phyloP scores from a whole-genome alignment of 2,797 vertebrate species.

The Micrastur ruficollis region DNA sequence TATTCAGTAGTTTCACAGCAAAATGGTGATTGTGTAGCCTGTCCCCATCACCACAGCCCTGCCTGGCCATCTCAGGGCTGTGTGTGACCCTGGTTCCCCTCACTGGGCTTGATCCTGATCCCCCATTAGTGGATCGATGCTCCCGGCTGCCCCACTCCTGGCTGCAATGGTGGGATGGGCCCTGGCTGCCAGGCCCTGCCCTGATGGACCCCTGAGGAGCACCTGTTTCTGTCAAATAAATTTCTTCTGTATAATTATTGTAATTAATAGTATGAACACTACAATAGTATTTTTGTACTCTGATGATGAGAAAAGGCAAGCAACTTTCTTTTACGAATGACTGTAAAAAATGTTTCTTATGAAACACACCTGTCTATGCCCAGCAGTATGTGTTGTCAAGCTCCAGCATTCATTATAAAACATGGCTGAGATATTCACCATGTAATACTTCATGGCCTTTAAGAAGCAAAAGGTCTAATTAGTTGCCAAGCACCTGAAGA shows the following conservation, averaged over 20 bases:
- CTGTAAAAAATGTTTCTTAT: not conserved
- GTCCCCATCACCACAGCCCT: not conserved
- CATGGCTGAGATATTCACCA: not conserved
- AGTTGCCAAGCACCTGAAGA: not conserved
- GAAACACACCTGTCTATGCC: not conserved
- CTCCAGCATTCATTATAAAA: not conserved
- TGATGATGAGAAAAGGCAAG: not conserved
- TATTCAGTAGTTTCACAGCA: not conserved
- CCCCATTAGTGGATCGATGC: rapidly evolving
- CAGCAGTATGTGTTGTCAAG: not conserved
- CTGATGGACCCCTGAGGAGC: rapidly evolving
- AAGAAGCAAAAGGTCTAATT: not conserved
- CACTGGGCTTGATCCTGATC: not conserved
- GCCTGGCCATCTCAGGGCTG: not conserved
- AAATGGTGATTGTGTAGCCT: not conserved
- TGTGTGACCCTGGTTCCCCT: not conserved
- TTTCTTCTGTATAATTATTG: not conserved
- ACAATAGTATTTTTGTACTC: not conserved
- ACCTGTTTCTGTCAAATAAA: not conserved
- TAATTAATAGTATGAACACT: not conserved
- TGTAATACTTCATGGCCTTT: not conserved
- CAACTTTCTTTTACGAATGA: not conserved
- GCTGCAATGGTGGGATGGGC: no score
- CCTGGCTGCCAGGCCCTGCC: not conserved
- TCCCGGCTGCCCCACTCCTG: no score